These are phyloP conservation scores for Pterois miles DNA, from an alignment of 2,797 vertebrate species.

Conservation along the genomic window DNA sequence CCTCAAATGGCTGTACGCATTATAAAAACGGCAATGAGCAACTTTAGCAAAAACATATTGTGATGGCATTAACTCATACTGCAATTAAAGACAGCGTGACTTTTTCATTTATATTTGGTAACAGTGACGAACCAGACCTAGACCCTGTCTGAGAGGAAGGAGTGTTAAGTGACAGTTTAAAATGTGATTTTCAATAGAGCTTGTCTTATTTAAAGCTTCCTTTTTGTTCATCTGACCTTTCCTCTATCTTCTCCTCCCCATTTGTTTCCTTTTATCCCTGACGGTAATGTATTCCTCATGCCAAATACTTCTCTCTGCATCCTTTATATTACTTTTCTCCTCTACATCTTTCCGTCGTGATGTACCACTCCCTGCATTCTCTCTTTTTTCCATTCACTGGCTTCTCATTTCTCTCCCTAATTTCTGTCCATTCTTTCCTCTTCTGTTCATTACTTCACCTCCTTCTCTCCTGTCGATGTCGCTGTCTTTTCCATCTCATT, in stretches of 20 bases:
- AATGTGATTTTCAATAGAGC: constrained; percentile 34
- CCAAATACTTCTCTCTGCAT: constrained; percentile 36
- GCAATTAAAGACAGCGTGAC: constrained; percentile 18
- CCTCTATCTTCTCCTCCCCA: constrained; percentile 28
- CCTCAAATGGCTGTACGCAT: neutral
- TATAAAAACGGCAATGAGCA: neutral
- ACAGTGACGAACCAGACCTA: constrained; percentile 23
- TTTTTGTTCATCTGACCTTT: constrained; percentile 60
- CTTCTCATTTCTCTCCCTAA: constrained; percentile 56
- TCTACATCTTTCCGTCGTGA: constrained; percentile 43
- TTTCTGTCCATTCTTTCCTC: constrained; percentile 50
- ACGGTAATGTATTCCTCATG: constrained; percentile 60
- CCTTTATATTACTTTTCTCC: constrained; percentile 41
- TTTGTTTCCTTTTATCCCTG: constrained; percentile 58
- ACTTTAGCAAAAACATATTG: neutral
- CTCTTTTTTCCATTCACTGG: constrained; percentile 41
- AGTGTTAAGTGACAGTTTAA: constrained; percentile 27
- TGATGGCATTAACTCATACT: constrained; percentile 25
- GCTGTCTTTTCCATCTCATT: constrained; percentile 45
- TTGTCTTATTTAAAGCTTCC: constrained; percentile 48
- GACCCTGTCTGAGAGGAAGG: neutral
- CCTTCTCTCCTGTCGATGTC: constrained; percentile 19
- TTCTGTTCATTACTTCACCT: constrained; percentile 43
- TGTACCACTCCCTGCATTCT: constrained; percentile 32
- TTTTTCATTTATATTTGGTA: constrained; percentile 30